Base-by-base conservation (phyloP, 2,888 invertebrate genomes). In the Nyleta sp. region DNA sequence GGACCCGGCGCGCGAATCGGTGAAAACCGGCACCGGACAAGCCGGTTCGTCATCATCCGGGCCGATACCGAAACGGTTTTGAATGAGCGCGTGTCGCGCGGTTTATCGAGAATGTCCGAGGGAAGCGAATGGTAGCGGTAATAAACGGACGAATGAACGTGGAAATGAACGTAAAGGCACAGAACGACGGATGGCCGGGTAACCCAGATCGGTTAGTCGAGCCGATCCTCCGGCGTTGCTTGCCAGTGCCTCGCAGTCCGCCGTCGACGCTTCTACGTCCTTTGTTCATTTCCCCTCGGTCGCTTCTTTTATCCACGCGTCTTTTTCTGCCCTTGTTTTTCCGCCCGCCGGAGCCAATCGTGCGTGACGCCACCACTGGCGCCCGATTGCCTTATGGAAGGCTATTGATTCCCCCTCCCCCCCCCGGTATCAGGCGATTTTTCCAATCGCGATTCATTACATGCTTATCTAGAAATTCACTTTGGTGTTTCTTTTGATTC, bases 171-270 rank as follows among this genome's bases (percentile, higher is more conserved):
- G 83, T 85, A 84, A 83, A 83, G 76, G 85, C 83, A 84, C 83
- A 84, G 83, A 84, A 85, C 87, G 89, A 87, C 87, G 85, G 84
- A 88, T 90, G 90, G 90, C 90, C 90, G 90, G 90, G 90, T 91
- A 91, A 91, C 90, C 90, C 90, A 91, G 90, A 90, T 91, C 83
- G 90, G 83, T 86, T 84, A 85, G 86, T 87, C 84, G 84, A 84
- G 82, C 81, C 89, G 88, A 89, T 89, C 85, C 87, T 81, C 80
- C 84, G 84, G 77, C 82, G 83, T 79, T 81, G 83, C 85, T 85
- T 78, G 86, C 82, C 90, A 90, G 90, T 90, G 84, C 82, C 85
- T 88, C 87, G 84, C 84, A 83, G 87, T 85, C 88, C 87, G 87
- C 84, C 88, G 90, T 83, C 80, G 86, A 85, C 84, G 87, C 84